Conservation (phyloP, 2,797 vertebrate species). For the Chelon labrosus region DNA sequence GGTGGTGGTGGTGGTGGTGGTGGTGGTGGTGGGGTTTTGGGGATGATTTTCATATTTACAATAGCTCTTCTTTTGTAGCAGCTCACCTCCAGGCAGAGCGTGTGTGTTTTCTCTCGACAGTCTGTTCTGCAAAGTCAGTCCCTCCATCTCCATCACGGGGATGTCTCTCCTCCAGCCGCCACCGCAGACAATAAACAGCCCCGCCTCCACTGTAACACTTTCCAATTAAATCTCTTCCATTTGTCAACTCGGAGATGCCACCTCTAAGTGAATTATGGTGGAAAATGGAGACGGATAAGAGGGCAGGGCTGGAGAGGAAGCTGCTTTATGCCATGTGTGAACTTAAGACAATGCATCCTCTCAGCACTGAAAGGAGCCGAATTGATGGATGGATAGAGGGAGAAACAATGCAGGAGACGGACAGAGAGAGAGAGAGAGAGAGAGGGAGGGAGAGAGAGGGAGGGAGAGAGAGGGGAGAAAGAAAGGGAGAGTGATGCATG, state of each 20-base stretch:
- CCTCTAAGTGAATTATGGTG: constrained; percentile 72
- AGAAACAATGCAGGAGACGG: constrained; percentile 59
- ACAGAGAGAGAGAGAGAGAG: constrained; percentile 32
- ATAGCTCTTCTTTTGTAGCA: constrained; percentile 12
- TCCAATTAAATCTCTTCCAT: constrained; percentile 77
- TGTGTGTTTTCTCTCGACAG: constrained; percentile 28
- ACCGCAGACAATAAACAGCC: constrained; percentile 60
- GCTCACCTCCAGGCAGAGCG: constrained; percentile 38
- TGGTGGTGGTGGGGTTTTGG: neutral
- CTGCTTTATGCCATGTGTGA: constrained; percentile 49
- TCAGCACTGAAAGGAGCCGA: constrained; percentile 56
- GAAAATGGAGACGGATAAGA: constrained; percentile 65
- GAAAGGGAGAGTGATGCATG: constrained; percentile 73
- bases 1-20: too few relatives aligned
- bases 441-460: constrained; percentile 51
- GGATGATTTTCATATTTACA: constrained; percentile 14
- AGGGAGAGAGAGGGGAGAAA: constrained; percentile 26
- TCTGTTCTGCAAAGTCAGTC: constrained; percentile 47
- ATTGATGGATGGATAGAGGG: constrained; percentile 69
- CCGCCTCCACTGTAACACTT: constrained; percentile 61
- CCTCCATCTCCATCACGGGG: constrained; percentile 49
- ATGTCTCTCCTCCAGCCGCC: constrained; percentile 42
- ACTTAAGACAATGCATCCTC: constrained; percentile 71
- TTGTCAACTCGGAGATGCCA: constrained; percentile 72
- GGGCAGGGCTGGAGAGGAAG: constrained; percentile 40